Evolutionary conservation across 2,888 invertebrate genomes (phyloP), one percentile per base, ranked within the genome.

Genomic region (Parapristionchus giblindavisi): DNA sequence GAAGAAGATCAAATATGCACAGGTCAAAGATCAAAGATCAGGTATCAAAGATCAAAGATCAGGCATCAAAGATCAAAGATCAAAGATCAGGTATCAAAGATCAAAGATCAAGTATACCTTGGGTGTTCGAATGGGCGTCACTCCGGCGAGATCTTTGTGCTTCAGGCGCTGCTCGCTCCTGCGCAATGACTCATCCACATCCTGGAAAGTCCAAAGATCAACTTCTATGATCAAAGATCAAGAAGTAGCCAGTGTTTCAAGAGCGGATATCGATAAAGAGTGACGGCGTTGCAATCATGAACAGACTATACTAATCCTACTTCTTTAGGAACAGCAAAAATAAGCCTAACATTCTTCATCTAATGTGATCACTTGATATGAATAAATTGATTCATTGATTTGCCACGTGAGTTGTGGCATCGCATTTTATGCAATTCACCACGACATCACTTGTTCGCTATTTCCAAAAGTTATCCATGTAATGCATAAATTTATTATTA

Each of bases 171-270:
- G 71, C 17, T 78, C 73, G 21, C 72, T 76, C 48, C 63, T 65
- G n/a, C 58, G 54, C n/a, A 78, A 61, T 21, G 68, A 66, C 32
- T 76, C 75, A 48, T 79, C 79, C 14, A 79, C 68, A 60, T 78
- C 76, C 79, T 79, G 34, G n/a, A 32, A 2, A 29, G 21, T 11
- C 14, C 1, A 27, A 14, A 40, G 3, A 14, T 29, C 21, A 29
- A 0, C n/a, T n/a, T n/a, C n/a, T n/a, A n/a, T n/a, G n/a, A n/a
- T n/a, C n/a, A n/a, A n/a, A n/a, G n/a, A n/a, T n/a, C n/a, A n/a
- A n/a, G n/a, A n/a, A n/a, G n/a, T n/a, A n/a, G n/a, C n/a, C n/a
- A n/a, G n/a, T n/a, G n/a, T n/a, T n/a, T n/a, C n/a, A n/a, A n/a
- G n/a, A n/a, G n/a, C n/a, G n/a, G n/a, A n/a, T n/a, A n/a, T n/a